Evolutionary conservation across 1,140 invertebrate species (phyloP).

Genomic region (Nasonia longicornis): DNA sequence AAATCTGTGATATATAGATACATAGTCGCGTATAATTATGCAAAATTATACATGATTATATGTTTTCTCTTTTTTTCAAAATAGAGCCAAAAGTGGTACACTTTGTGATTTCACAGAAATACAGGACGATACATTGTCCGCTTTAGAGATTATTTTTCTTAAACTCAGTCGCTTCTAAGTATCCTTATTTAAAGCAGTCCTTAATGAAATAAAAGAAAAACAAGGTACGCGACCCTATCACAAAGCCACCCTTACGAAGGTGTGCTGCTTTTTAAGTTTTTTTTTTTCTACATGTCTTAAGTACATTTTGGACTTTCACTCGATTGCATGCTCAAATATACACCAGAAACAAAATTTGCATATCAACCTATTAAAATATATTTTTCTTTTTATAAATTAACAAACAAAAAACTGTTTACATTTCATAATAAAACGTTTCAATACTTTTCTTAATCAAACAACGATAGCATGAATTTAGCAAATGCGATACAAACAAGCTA

Average conservation of each 20-base stretch:
- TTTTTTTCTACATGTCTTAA: constrained; percentile 1
- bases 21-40: constrained; percentile 5
- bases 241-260: constrained; percentile 33
- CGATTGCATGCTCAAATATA: constrained; percentile 7
- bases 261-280: constrained; percentile 10
- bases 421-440: neutral
- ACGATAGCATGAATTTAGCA: neutral
- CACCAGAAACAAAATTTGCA: neutral
- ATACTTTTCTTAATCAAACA: neutral
- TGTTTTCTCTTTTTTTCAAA: constrained; percentile 1
- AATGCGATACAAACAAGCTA: neutral
- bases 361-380: neutral
- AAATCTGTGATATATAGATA: constrained; percentile 18
- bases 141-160: constrained; percentile 43
- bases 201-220: constrained; percentile 28
- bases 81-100: constrained; percentile 29
- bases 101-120: constrained; percentile 25
- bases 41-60: constrained; percentile 35
- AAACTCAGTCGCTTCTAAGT: constrained; percentile 11
- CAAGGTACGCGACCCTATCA: constrained; percentile 42
- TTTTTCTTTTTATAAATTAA: neutral
- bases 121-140: constrained; percentile 2
- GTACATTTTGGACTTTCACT: constrained; percentile 26
- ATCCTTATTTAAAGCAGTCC: constrained; percentile 22
- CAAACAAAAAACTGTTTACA: neutral